These are phyloP conservation scores for Lypha dubia DNA, from an alignment of 2,888 invertebrate genomes.

Conservation along the genomic window DNA sequence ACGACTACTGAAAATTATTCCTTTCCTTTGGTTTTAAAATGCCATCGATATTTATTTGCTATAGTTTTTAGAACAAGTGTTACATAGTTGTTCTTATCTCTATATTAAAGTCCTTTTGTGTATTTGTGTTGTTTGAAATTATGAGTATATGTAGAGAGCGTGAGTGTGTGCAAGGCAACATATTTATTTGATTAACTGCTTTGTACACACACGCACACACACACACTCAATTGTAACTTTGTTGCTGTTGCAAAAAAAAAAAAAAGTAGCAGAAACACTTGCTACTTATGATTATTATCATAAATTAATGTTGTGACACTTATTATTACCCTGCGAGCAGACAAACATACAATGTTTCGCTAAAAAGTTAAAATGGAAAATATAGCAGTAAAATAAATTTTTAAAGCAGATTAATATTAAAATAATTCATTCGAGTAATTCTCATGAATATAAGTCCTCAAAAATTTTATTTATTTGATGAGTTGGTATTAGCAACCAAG, in stretches of 20 bases:
- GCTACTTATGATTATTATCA: constrained; percentile 73
- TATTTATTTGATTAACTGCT: constrained; percentile 76
- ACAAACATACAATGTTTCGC: constrained; percentile 54
- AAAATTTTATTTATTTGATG: no score
- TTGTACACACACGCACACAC: constrained; percentile 61
- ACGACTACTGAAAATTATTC: constrained; percentile 34
- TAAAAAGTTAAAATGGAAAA: not conserved
- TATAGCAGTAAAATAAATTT: constrained; percentile 6
- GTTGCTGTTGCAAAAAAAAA: constrained; percentile 67
- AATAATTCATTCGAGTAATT: no score
- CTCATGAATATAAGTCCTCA: no score
- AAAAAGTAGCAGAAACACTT: constrained; percentile 71
- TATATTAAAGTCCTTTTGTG: constrained; percentile 26
- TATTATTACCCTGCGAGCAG: constrained; percentile 69
- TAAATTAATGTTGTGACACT: constrained; percentile 73
- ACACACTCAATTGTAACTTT: constrained; percentile 68
- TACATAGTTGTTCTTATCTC: constrained; percentile 66
- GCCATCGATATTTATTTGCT: constrained; percentile 50
- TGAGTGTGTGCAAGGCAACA: constrained; percentile 59
- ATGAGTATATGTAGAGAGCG: constrained; percentile 13
- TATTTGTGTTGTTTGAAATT: constrained; percentile 23
- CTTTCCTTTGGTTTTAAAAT: constrained; percentile 31
- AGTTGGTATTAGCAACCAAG: no score
- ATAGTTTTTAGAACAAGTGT: constrained; percentile 65
- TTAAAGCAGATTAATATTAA: not conserved